Evolutionary conservation across 2,888 invertebrate genomes (phyloP), one percentile per base, ranked within the genome.

Genomic region (Drosophila mayaguana): DNA sequence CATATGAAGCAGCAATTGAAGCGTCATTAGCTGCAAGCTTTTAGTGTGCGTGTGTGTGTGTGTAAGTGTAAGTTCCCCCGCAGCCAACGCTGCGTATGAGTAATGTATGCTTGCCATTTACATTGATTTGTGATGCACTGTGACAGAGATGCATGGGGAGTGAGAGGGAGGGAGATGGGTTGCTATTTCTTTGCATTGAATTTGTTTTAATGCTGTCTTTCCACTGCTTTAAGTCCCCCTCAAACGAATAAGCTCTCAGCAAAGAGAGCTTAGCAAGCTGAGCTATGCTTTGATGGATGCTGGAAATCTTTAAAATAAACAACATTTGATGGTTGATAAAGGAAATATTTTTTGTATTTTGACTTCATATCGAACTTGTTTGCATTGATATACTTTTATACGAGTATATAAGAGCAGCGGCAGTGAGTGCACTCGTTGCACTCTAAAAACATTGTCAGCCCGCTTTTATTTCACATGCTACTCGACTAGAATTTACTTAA

Each of bases 21-120:
- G 86, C 80, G 83, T 83, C 86, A 88, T 86, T 86, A 86, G 86
- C 86, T 88, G 81, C 81, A 76, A 77, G 88, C 85, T 87, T 72
- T 75, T 72, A 72, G 65, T 53, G 28, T 18, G 57, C 28, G 1
- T 1, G 2, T 22, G 4, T 22, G 28, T 28, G 28, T 28, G 25
- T 25, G 25, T 25, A 5, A 4, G 25, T 25, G 25, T 25, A 5
- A 0, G 25, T 28, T 28, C 28, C 28, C 28, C 28, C 6, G n/a
- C 28, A 46, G 36, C 60, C 80, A 75, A 72, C 73, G 54, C 50
- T 65, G 80, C 84, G 88, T 85, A 87, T 82, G 84, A 87, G 84
- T 87, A 80, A 85, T 87, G 76, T 72, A 75, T 84, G 88, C 82
- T 80, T 80, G 72, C 72, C 74, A 84, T 84, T 87, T 73, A 82